Evolutionary conservation across 2,113 vertebrate species (phyloP).

Genomic region (Hypomesus transpacificus): DNA sequence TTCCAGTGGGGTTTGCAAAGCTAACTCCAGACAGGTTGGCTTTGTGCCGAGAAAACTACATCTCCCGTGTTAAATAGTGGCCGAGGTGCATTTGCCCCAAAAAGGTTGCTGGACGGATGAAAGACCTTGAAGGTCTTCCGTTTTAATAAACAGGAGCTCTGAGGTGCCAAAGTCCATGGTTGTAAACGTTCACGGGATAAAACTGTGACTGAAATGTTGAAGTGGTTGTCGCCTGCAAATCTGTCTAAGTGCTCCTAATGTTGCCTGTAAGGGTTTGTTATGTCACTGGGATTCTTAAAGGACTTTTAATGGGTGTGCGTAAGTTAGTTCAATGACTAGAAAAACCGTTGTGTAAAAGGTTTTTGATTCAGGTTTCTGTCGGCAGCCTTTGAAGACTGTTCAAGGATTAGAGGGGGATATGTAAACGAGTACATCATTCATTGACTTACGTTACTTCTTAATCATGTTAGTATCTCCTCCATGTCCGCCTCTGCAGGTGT

Average conservation of each 20-base stretch:
- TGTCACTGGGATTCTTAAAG: not conserved
- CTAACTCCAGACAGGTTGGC: too few species aligned
- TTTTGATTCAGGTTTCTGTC: too few species aligned
- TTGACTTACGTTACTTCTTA: not conserved
- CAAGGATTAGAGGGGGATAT: too few species aligned
- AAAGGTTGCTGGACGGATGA: not conserved
- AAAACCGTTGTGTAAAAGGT: too few species aligned
- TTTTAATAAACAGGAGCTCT: not conserved
- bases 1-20: too few species aligned
- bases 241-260: not conserved
- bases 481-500: constrained; percentile 72
- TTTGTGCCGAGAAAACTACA: too few species aligned
- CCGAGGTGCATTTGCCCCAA: too few species aligned
- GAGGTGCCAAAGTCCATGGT: not conserved
- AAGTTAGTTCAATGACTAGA: too few species aligned
- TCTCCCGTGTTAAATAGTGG: too few species aligned
- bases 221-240: not conserved
- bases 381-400: too few species aligned
- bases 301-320: not conserved
- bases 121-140: not conserved
- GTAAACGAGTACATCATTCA: not conserved
- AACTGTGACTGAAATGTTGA: constrained; percentile 16
- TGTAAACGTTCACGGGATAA: constrained; percentile 4
- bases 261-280: not conserved
- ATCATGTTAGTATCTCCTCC: not conserved